Evolutionary conservation across 1,140 invertebrate species (phyloP).

Genomic region (Neodiprion fabricii): DNA sequence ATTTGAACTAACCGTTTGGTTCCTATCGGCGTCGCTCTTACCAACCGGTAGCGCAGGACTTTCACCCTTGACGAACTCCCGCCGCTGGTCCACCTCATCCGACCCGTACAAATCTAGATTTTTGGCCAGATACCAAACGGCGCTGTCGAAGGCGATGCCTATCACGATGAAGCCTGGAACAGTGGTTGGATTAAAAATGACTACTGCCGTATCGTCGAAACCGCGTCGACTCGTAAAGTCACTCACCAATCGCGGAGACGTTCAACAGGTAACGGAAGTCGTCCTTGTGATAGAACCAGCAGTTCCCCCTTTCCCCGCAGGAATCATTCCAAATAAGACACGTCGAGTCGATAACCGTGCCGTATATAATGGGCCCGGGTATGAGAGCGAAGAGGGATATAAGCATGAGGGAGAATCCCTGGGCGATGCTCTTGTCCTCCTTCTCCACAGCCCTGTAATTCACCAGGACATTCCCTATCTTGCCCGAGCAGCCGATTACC

Average conservation of each 20-base stretch:
- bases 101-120: conserved; percentile 67
- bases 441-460: conserved; percentile 68
- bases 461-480: conserved; percentile 68
- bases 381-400: conserved; percentile 72
- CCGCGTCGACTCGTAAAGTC: background rate
- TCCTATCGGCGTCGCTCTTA: too few species aligned
- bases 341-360: conserved; percentile 69
- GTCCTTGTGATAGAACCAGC: conserved; percentile 69
- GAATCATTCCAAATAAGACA: conserved; percentile 72
- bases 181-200: conserved; percentile 22
- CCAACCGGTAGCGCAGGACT: too few species aligned
- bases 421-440: conserved; percentile 71
- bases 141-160: conserved; percentile 64
- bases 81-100: conserved; percentile 55
- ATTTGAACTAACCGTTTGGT: too few species aligned
- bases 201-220: too few species aligned
- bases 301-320: conserved; percentile 68
- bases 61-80: conserved; percentile 47
- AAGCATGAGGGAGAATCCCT: conserved; percentile 68
- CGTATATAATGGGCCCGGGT: conserved; percentile 72
- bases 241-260: conserved; percentile 63
- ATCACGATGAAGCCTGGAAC: conserved; percentile 62
- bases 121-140: conserved; percentile 66
- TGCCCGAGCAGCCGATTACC: conserved; percentile 65
- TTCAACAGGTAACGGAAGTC: conserved; percentile 68